These are phyloP conservation scores for Ctenopoma kingsleyae DNA, from an alignment of 2,797 vertebrate genomes.

Conservation along the genomic window DNA sequence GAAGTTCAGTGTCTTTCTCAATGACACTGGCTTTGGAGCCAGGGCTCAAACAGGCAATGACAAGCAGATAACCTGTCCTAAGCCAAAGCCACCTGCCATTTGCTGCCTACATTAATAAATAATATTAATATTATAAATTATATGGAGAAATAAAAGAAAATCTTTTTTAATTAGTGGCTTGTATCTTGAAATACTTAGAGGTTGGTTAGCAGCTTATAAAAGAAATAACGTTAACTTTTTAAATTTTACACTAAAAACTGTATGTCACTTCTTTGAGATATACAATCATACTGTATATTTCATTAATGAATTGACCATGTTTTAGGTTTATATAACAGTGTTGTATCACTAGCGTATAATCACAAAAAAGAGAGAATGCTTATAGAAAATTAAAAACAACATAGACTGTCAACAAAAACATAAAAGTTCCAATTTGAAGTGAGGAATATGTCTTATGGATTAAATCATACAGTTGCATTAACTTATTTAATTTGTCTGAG, in stretches of 20 bases:
- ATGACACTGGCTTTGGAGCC: too few species aligned
- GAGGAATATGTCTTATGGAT: background rate
- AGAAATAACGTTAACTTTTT: too few species aligned
- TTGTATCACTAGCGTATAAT: constrained; percentile 8
- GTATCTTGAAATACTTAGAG: background rate
- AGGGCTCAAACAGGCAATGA: too few species aligned
- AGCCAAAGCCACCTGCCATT: too few species aligned
- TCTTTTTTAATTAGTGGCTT: too few species aligned
- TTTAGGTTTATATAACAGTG: background rate
- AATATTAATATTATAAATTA: too few species aligned
- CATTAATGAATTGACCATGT: background rate
- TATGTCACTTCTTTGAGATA: background rate
- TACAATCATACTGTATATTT: background rate
- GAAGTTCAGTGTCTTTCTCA: too few species aligned
- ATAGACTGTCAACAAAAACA: too few species aligned
- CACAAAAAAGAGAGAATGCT: background rate
- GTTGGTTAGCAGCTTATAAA: background rate
- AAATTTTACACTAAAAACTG: background rate
- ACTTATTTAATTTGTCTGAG: background rate
- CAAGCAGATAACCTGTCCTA: too few species aligned
- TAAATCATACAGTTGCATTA: background rate
- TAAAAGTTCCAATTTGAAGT: too few species aligned
- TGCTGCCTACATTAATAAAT: too few species aligned
- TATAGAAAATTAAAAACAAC: background rate
- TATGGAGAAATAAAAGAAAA: too few species aligned